Evolutionary conservation across 2,888 invertebrate species (phyloP).

Genomic region (Schizaphis graminum): DNA sequence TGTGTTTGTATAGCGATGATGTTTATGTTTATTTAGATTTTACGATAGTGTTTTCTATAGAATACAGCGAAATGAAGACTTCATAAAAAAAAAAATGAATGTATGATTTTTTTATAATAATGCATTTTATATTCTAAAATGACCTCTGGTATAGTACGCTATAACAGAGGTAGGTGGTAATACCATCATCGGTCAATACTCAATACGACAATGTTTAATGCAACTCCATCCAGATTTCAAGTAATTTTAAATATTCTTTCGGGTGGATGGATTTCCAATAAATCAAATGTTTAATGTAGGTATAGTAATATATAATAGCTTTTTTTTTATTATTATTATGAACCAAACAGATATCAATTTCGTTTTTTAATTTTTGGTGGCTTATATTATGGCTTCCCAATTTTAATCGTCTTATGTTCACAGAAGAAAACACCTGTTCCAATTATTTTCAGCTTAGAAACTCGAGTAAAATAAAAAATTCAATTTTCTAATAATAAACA

Average conservation of each 20-base stretch:
- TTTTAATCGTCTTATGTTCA: background rate
- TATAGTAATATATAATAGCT: background rate
- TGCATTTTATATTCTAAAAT: background rate
- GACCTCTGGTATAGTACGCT: background rate
- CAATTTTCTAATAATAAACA: background rate
- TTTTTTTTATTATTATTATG: background rate
- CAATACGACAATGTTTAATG: background rate
- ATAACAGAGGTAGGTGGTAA: background rate
- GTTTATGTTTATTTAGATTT: conserved; percentile 39
- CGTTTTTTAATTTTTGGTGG: background rate
- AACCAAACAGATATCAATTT: background rate
- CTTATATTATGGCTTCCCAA: background rate
- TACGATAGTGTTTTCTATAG: background rate
- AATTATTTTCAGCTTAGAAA: background rate
- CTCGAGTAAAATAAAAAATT: background rate
- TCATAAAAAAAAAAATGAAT: background rate
- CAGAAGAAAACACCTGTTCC: background rate
- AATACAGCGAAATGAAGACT: background rate
- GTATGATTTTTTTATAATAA: background rate
- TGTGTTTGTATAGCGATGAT: conserved; percentile 7
- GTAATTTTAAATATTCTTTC: conserved; percentile 13
- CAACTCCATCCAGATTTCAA: background rate
- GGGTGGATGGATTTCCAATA: background rate
- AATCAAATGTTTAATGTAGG: background rate
- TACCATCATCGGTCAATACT: background rate